These are phyloP conservation scores for Glaucidium brasilianum DNA, from an alignment of 2,113 vertebrate genomes.

Conservation along the genomic window DNA sequence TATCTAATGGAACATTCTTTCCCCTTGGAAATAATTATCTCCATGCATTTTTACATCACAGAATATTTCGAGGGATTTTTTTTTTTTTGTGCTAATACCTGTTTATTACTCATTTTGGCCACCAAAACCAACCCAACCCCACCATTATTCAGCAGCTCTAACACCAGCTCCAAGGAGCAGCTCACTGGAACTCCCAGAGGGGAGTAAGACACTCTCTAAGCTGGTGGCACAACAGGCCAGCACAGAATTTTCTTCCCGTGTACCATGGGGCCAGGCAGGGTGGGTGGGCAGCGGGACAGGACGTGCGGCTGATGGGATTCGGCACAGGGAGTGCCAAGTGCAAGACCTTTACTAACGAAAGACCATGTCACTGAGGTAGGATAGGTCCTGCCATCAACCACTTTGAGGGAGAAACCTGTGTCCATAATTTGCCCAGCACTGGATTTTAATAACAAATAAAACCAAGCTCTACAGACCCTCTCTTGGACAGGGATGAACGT, in stretches of 20 bases:
- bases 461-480: neutral
- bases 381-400: neutral
- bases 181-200: neutral
- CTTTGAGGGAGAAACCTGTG: neutral
- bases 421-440: neutral
- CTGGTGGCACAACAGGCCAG: neutral
- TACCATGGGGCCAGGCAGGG: accelerated
- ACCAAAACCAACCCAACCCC: neutral
- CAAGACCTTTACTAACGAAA: neutral
- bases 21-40: neutral
- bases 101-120: neutral
- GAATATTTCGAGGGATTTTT: neutral
- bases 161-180: neutral
- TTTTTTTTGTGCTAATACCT: neutral
- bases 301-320: accelerated
- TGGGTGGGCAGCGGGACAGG: neutral
- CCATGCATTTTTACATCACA: neutral
- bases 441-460: neutral
- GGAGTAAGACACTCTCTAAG: neutral
- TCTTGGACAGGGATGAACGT: neutral
- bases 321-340: neutral
- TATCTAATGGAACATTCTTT: neutral
- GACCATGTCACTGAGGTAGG: conserved; percentile 6
- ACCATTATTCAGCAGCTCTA: conserved; percentile 40
- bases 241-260: neutral